Percentiles rank a stretch among this genome's conserved stretches.
phyloP scores from a whole-genome alignment of 2,888 invertebrate species.

The Netelia melanura region DNA sequence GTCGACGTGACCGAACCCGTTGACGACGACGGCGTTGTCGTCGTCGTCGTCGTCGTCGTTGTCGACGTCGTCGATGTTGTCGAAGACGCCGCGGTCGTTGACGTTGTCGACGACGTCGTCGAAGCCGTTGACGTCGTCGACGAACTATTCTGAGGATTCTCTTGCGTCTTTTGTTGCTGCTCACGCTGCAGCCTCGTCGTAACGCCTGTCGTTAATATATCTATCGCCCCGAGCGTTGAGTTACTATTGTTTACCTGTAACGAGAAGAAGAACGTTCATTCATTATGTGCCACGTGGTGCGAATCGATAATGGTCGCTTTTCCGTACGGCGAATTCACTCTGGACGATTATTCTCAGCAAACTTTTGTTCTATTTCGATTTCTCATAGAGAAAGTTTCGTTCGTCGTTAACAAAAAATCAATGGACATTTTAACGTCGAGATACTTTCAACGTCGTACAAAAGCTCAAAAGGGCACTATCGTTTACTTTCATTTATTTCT shows the following conservation, averaged over 20 bases:
- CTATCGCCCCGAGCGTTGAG: slow-evolving; percentile 84
- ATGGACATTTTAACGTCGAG: too few relatives aligned
- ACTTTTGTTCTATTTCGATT: too few relatives aligned
- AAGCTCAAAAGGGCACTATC: background rate
- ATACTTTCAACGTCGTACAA: background rate
- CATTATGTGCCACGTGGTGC: background rate
- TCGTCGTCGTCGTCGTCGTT: slow-evolving; percentile 71
- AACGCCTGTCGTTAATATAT: slow-evolving; percentile 92
- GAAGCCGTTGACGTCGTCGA: slow-evolving; percentile 75
- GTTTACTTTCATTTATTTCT: background rate
- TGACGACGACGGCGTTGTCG: slow-evolving; percentile 69
- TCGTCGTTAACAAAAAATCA: too few relatives aligned
- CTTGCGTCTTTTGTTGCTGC: slow-evolving; percentile 89
- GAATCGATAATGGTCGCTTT: background rate
- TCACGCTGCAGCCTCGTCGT: slow-evolving; percentile 94
- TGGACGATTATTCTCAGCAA: too few relatives aligned
- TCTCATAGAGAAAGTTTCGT: too few relatives aligned
- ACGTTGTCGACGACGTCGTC: slow-evolving; percentile 76
- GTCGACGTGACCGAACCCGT: slow-evolving; percentile 70
- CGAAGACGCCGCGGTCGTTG: slow-evolving; percentile 72
- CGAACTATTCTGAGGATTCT: slow-evolving; percentile 82
- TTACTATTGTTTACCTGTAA: slow-evolving; percentile 84
- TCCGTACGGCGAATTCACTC: too few relatives aligned
- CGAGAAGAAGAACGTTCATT: slow-evolving; percentile 56
- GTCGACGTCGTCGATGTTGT: slow-evolving; percentile 77